A percentile compares a stretch with the other conserved stretches of the same genome.
phyloP scores from a whole-genome alignment of 2,797 vertebrate species.

The Lerista edwardsae region DNA sequence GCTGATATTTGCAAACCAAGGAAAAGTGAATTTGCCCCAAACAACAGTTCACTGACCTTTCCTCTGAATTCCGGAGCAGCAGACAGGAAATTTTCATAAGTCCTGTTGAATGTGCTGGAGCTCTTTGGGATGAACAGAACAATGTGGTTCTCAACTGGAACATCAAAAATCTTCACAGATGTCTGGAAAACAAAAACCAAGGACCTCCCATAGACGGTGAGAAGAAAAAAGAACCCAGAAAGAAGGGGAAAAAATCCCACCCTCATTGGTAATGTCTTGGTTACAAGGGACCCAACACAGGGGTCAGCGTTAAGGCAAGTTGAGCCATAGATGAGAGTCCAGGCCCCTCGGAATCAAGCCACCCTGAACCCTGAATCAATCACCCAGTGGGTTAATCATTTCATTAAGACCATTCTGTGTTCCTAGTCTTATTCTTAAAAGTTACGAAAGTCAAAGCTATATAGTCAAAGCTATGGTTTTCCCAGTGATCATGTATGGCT shows the following conservation, averaged over 20 bases:
- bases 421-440: too few species aligned
- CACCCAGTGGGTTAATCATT: too few species aligned
- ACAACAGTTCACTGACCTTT: conserved; percentile 78
- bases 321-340: too few species aligned
- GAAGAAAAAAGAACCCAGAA: neutral
- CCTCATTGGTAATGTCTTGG: too few species aligned
- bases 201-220: neutral
- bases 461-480: too few species aligned
- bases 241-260: neutral
- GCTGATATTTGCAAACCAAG: conserved; percentile 15
- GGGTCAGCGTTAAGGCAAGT: too few species aligned
- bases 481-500: too few species aligned
- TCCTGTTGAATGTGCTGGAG: conserved; percentile 68
- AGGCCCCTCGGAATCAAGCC: too few species aligned
- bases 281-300: too few species aligned
- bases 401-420: too few species aligned
- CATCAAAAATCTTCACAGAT: conserved; percentile 84
- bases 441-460: too few species aligned
- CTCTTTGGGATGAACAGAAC: conserved; percentile 87
- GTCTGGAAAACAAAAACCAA: conserved; percentile 77
- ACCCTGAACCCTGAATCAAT: too few species aligned
- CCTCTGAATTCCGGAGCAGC: conserved; percentile 82
- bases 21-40: neutral
- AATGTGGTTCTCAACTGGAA: conserved; percentile 85
- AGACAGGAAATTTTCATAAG: conserved; percentile 78